Evolutionary conservation across 2,113 vertebrate genomes (phyloP), one percentile per base, ranked within the genome.

Genomic region (Indri indri): DNA sequence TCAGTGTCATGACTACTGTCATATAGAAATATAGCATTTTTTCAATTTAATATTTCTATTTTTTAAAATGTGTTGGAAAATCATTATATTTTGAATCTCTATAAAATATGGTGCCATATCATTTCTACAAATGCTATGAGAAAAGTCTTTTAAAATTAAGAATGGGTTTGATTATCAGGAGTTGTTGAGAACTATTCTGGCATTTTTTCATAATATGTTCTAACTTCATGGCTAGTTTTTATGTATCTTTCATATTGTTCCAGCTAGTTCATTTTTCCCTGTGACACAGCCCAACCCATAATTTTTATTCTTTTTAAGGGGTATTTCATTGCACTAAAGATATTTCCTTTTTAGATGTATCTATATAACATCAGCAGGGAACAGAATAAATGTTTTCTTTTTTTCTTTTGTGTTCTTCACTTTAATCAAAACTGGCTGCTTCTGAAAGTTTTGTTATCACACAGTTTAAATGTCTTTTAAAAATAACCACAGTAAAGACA

Each of bases 361-460:
- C 37, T 52, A 8, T 12, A 47, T 59, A 77, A 59, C 17, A 71
- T 27, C 40, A 90, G 30, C 40, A 81, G 47, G 54, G 54, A 94
- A 83, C 30, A 52, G 22, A 82, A 87, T 59, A 18, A 77, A 20
- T 63, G 17, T 22, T 61, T 73, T 42, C 3, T n/a, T 59, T 92
- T 32, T n/a, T 61, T 20, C 23, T 83, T 80, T 73, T 47, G 27
- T 92, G 11, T 57, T 95, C 6, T 86, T 90, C 11, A 12, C 59
- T 90, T 94, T 86, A 70, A 92, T 92, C 7, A 91, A 92, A 89
- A 30, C 37, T 92, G 32, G 25, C 50, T 96, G 68, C 50, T 7
- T 81, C 50, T 95, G 52, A 95, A 27, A 90, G 17, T 23, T 59
- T 76, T 57, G 50, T 95, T 85, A 82, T 90, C 45, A 50, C 2